Evolutionary conservation across 2,888 invertebrate genomes (phyloP).

Genomic region (Melangyna quadrimaculata): DNA sequence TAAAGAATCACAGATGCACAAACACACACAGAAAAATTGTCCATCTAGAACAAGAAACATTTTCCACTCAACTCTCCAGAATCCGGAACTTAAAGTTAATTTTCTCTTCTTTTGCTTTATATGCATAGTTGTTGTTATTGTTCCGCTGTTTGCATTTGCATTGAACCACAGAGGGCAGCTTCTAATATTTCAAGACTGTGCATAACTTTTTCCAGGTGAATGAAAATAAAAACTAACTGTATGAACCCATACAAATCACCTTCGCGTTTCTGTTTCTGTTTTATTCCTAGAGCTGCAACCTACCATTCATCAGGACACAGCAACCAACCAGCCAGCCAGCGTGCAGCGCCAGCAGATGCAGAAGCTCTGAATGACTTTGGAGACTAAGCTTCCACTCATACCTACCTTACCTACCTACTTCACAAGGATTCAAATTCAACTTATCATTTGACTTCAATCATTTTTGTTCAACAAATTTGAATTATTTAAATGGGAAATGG

Average conservation of each 20-base stretch:
- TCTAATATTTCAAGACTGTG: conserved; percentile 1
- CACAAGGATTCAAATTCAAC: conserved; percentile 29
- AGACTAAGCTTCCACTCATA: neutral
- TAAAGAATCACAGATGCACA: neutral
- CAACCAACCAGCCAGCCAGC: neutral
- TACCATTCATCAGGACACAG: conserved; percentile 14
- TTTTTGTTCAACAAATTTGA: conserved; percentile 62
- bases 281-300: neutral
- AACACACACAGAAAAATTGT: conserved; percentile 21
- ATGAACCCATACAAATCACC: conserved; percentile 18
- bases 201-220: conserved; percentile 51
- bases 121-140: neutral
- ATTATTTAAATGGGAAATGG: conserved; percentile 45
- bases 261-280: neutral
- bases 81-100: conserved; percentile 29
- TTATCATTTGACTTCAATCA: conserved; percentile 69
- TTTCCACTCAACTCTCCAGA: conserved; percentile 45
- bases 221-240: conserved; percentile 33
- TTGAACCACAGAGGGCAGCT: neutral
- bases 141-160: neutral
- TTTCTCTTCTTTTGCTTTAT: neutral
- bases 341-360: neutral
- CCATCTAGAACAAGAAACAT: conserved; percentile 46
- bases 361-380: conserved; percentile 12
- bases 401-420: too few species aligned